Percentiles rank a stretch among this genome's conserved stretches.
Evolutionary conservation across 2,113 vertebrate species (phyloP).

Genomic region (Holacanthus passer): DNA sequence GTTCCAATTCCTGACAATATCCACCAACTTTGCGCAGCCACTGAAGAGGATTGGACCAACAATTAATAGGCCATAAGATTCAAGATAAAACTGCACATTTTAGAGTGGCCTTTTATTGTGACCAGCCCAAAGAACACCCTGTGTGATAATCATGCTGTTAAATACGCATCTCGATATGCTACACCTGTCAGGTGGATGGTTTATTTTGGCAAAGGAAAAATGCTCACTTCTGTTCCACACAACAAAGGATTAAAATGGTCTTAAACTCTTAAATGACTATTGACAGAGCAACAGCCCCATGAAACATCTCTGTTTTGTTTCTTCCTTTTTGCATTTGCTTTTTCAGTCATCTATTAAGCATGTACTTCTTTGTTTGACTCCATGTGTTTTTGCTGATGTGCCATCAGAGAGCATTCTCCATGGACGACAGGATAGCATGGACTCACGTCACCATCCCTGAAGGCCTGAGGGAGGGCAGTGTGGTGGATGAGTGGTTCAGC

Average conservation of each 20-base stretch:
- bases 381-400: background rate
- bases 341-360: background rate
- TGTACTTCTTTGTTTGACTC: background rate
- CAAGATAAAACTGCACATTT: too few species aligned
- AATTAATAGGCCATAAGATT: too few species aligned
- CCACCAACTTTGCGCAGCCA: too few species aligned
- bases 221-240: too few species aligned
- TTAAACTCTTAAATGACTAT: background rate
- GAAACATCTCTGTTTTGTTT: background rate
- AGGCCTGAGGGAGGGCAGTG: constrained; percentile 90
- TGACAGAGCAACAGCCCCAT: background rate
- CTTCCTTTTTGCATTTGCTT: background rate
- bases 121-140: too few species aligned
- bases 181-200: too few species aligned
- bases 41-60: too few species aligned
- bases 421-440: constrained; percentile 99
- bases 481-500: constrained; percentile 96
- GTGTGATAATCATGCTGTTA: too few species aligned
- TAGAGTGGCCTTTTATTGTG: too few species aligned
- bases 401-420: constrained; percentile 94
- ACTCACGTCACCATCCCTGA: constrained; percentile 95
- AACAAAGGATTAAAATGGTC: background rate
- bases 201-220: too few species aligned
- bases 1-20: too few species aligned
- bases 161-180: too few species aligned